A percentile compares a stretch with the other conserved stretches of the same genome.
phyloP scores from a whole-genome alignment of 2,797 vertebrate species.

The Lates japonicus region DNA sequence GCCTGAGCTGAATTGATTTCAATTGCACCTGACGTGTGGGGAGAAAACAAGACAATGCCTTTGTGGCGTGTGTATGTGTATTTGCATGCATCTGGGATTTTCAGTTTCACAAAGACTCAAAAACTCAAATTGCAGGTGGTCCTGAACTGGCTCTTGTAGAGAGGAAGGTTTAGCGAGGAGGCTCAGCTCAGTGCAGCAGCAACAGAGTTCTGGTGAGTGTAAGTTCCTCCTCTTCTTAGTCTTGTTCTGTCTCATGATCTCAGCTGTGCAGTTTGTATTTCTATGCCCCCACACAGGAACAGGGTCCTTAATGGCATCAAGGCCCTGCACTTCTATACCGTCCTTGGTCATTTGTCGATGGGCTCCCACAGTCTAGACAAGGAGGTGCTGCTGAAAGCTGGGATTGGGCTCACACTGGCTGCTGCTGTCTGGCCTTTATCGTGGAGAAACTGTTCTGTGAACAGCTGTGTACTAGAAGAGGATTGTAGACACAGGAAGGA shows the following conservation, averaged over 20 bases:
- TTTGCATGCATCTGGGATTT: background rate
- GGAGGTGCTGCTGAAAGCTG: conserved; percentile 80
- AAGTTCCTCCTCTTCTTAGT: background rate
- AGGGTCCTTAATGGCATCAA: conserved; percentile 77
- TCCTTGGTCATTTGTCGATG: conserved; percentile 54
- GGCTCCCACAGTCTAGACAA: conserved; percentile 72
- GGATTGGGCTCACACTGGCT: conserved; percentile 85
- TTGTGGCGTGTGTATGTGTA: background rate
- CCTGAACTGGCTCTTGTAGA: background rate
- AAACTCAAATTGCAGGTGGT: conserved; percentile 5
- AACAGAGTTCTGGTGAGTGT: background rate
- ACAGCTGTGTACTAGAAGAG: background rate
- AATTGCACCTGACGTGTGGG: background rate
- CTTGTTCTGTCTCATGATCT: conserved; percentile 16
- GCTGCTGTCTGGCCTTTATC: conserved; percentile 86
- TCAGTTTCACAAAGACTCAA: background rate
- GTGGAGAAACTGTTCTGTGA: conserved; percentile 81
- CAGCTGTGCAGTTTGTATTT: conserved; percentile 24
- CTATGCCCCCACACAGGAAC: conserved; percentile 83
- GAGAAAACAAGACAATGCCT: background rate
- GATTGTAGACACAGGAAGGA: background rate
- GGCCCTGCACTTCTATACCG: conserved; percentile 4
- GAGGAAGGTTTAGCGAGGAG: background rate
- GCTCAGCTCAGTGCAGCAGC: background rate
- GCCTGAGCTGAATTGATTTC: conserved; percentile 15